phyloP scores from a whole-genome alignment of 2,797 vertebrate species.

The Gambusia yucatana region DNA sequence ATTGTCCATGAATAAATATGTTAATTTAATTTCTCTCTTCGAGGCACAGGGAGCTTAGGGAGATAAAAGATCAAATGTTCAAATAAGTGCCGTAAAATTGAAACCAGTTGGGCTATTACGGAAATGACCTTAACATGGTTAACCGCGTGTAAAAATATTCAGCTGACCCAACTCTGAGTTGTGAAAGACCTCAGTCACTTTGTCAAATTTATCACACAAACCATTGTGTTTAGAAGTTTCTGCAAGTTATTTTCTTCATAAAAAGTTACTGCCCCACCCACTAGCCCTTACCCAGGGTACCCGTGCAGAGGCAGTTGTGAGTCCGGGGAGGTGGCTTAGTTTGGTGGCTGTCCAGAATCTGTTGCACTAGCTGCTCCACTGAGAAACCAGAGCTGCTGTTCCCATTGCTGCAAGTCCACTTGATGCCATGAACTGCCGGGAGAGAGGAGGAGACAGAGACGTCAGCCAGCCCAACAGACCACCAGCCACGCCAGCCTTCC shows the following conservation, averaged over 20 bases:
- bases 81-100: background rate
- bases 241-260: slow-evolving; percentile 24
- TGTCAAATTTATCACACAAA: slow-evolving; percentile 36
- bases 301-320: slow-evolving; percentile 99
- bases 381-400: slow-evolving; percentile 99
- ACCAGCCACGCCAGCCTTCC: slow-evolving; percentile 76
- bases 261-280: slow-evolving; percentile 40
- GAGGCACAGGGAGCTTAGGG: background rate
- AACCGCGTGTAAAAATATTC: background rate
- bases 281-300: slow-evolving; percentile 94
- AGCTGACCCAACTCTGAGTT: slow-evolving; percentile 3
- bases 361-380: slow-evolving; percentile 99
- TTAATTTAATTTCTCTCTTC: background rate
- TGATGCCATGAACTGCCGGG: slow-evolving; percentile 98
- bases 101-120: slow-evolving; percentile 38
- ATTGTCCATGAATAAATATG: slow-evolving; percentile 6
- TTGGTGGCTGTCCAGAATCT: slow-evolving; percentile 99
- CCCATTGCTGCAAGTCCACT: slow-evolving; percentile 99
- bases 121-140: slow-evolving; percentile 21
- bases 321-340: slow-evolving; percentile 99
- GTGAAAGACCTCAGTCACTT: slow-evolving; percentile 26
- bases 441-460: slow-evolving; percentile 83
- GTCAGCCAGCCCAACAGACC: slow-evolving; percentile 83
- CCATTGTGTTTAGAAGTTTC: slow-evolving; percentile 26
- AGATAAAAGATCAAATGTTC: background rate